Evolutionary conservation across 2,888 invertebrate species (phyloP), one percentile per base, ranked within the genome.

Genomic region (Azorinus chamasolen): DNA sequence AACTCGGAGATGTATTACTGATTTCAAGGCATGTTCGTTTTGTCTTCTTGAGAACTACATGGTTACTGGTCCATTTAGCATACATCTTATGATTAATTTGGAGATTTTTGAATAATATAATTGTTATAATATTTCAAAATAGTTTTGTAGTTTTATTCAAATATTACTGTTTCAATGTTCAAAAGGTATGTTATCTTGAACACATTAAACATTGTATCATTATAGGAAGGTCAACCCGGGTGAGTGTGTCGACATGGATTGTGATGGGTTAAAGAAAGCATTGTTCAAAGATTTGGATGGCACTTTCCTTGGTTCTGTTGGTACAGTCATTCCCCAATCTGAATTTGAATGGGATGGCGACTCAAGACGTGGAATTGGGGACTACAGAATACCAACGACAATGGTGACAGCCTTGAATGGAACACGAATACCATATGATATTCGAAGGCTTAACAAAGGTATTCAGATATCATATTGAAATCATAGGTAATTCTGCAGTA

Each of bases 151-250:
- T n/a, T n/a, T n/a, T n/a, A n/a, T n/a, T n/a, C n/a, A n/a, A n/a
- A n/a, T n/a, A n/a, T n/a, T n/a, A n/a, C n/a, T n/a, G n/a, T n/a
- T n/a, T n/a, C n/a, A n/a, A n/a, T n/a, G n/a, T n/a, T n/a, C n/a
- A n/a, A n/a, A n/a, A n/a, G n/a, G n/a, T n/a, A n/a, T n/a, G n/a
- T n/a, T n/a, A n/a, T n/a, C n/a, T n/a, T n/a, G n/a, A n/a, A n/a
- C n/a, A 92, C 77, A 85, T 90, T 0, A 74, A 90, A 16, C 91
- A 92, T 64, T 92, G 93, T 81, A 89, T 92, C 0, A 92, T 92
- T 79, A 92, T 93, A 92, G 91, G 90, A 62, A 92, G 92, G n/a
- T n/a, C n/a, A n/a, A n/a, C n/a, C n/a, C n/a, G n/a, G n/a, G n/a
- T n/a, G n/a, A n/a, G n/a, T n/a, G n/a, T n/a, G n/a, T n/a, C n/a